Evolutionary conservation across 1,140 invertebrate genomes (phyloP).

Genomic region (Elymnias hypermnestra): DNA sequence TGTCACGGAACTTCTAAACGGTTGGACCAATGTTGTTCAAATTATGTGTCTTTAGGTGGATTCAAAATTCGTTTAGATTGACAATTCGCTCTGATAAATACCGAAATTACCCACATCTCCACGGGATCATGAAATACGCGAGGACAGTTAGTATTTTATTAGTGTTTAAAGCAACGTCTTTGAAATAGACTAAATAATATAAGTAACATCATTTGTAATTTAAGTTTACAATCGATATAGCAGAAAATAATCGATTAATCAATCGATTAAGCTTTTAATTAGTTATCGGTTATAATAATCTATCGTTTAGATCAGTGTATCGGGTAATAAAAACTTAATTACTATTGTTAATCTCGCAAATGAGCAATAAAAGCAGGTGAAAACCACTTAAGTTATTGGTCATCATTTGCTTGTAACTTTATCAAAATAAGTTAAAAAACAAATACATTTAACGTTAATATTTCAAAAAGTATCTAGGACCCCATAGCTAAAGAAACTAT

Average conservation of each 20-base stretch:
- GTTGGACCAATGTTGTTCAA: too few relatives aligned
- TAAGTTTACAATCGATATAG: conserved; percentile 21
- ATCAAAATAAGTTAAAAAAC: too few relatives aligned
- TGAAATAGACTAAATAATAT: conserved; percentile 4
- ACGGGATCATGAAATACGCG: too few relatives aligned
- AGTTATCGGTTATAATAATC: conserved; percentile 32
- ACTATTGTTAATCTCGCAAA: conserved; percentile 20
- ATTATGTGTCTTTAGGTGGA: too few relatives aligned
- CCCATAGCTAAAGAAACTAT: too few relatives aligned
- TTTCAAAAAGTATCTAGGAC: too few relatives aligned
- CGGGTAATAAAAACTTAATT: conserved; percentile 17
- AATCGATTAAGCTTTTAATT: conserved; percentile 45
- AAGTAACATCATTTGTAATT: conserved; percentile 30
- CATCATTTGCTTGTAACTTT: neutral
- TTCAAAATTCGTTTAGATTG: too few relatives aligned
- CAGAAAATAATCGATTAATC: conserved; percentile 38
- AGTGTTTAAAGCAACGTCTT: neutral
- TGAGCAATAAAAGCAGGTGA: conserved; percentile 4
- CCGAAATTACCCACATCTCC: too few relatives aligned
- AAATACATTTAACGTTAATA: too few relatives aligned
- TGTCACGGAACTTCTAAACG: too few relatives aligned
- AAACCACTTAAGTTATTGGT: neutral
- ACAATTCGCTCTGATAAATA: too few relatives aligned
- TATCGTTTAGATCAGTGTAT: conserved; percentile 12
- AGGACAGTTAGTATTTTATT: too few relatives aligned